Evolutionary conservation across 2,113 vertebrate species (phyloP).

Genomic region (Cichladusa arquata): DNA sequence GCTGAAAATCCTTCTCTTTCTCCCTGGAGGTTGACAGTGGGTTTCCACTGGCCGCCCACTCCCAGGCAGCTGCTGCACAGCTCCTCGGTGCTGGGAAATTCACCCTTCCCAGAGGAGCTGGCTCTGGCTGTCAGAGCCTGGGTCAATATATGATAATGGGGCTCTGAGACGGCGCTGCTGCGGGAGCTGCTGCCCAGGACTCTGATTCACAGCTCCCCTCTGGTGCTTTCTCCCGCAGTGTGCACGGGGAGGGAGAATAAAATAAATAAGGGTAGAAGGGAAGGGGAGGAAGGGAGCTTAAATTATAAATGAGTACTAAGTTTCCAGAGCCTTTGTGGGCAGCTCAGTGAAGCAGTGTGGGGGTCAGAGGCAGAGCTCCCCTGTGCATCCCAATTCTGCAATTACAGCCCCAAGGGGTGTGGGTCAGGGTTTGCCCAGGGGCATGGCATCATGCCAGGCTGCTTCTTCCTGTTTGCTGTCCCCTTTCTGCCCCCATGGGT

Average conservation of each 20-base stretch:
- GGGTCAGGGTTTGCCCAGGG: background rate
- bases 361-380: background rate
- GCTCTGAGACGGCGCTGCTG: constrained; percentile 50
- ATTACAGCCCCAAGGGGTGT: background rate
- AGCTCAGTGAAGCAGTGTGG: background rate
- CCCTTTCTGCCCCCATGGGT: background rate
- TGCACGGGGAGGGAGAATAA: background rate
- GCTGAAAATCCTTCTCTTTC: background rate
- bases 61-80: background rate
- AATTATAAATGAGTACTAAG: constrained; percentile 65
- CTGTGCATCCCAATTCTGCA: background rate
- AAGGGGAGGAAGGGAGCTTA: constrained; percentile 10
- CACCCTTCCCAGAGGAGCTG: constrained; percentile 8
- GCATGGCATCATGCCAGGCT: accelerated
- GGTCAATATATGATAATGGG: constrained; percentile 72
- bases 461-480: background rate
- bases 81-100: constrained; percentile 37
- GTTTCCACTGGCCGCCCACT: background rate
- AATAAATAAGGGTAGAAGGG: constrained; percentile 52
- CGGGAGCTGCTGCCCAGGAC: constrained; percentile 27
- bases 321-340: constrained; percentile 10
- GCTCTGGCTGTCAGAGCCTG: constrained; percentile 50
- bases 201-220: constrained; percentile 67
- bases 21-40: background rate
- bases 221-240: constrained; percentile 14